Evolutionary conservation across 1,140 invertebrate genomes (phyloP), one percentile per base, ranked within the genome.

Genomic region (Drosophila bocki): DNA sequence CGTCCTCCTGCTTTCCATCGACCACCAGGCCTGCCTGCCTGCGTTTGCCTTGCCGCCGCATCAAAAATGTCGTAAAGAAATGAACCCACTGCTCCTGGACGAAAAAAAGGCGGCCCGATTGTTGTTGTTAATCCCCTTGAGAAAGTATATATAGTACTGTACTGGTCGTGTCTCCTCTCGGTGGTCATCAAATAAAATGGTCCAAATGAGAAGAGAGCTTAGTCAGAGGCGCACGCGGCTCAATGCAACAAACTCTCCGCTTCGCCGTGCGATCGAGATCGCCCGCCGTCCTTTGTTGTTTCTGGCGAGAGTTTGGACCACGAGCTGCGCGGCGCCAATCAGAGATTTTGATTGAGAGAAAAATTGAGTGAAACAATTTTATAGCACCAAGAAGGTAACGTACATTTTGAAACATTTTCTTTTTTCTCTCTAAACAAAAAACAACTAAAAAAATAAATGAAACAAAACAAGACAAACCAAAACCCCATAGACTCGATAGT

Each of bases 341-440:
- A 85, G 78, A 90, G 81, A 90, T 90, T 87, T 90, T 88, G 75
- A 88, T 90, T 88, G 84, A 88, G 85, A 88, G 77, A 90, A 88
- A 76, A 82, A 88, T 80, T 90, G 85, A 90, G 62, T 90, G 69
- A 90, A 90, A 88, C 84, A 88, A 88, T 88, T 70, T 85, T 88
- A 77, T 88, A 88, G 84, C 84, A 90, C 85, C 81, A 88, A 88
- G 85, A 90, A 88, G 85, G 85, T 90, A 90, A 90, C 81, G 85
- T 90, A 90, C 85, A 90, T 90, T 90, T 90, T 90, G 85, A 90
- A 90, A 82, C 85, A 90, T 90, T 91, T 91, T 85, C 86, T 90
- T 91, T 90, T 83, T 90, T 90, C 81, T 64, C 69, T 64, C 69
- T 74, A 79, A 68, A 64, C 45, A 84, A 56, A 74, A 74, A 74